Base-by-base conservation (phyloP, 2,888 invertebrate species). In the Spialia ferax region DNA sequence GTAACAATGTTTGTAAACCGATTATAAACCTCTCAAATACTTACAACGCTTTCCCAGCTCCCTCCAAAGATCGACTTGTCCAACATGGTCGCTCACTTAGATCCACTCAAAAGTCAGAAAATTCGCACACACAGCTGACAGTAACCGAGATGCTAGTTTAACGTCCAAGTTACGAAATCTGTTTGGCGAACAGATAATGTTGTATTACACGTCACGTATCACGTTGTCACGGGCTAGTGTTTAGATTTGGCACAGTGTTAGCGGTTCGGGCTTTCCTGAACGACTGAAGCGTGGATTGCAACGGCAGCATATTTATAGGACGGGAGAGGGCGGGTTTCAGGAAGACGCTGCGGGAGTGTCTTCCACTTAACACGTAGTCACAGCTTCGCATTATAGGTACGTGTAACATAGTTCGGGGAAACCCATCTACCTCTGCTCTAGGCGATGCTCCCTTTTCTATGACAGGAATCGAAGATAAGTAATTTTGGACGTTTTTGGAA, bases 21-120 rank as follows among this genome's bases (percentile, higher is more conserved):
- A 22, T 52, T 23, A 52, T 23, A 52, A 23, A 52, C n/a, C 1
- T 62, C 52, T 35, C 3, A 64, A 63, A 62, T 74, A 91, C 93
- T 89, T 84, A 93, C 93, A 86, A 93, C 91, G 77, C 93, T 93
- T 79, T 93, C 93, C 93, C 91, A 93, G 83, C 93, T 93, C 79
- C 90, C 91, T 71, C 93, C 92, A 73, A 93, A 71, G 71, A 88
- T 82, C 60, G 86, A 84, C 79, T 88, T 91, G 86, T 93, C 93
- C 92, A 93, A 86, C 93, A 93, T 93, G 50, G 80, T 86, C 75
- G 18, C 63, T 71, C 78, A 77, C 77, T 74, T 70, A 74, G 74
- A 79, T 62, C 69, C 79, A 81, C 83, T 78, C 77, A 77, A 74
- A 76, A 74, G 81, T 84, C 82, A 79, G 26, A 29, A 75, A 76